Conservation (phyloP, 2,797 vertebrate genomes). For the Liparis tanakae region DNA sequence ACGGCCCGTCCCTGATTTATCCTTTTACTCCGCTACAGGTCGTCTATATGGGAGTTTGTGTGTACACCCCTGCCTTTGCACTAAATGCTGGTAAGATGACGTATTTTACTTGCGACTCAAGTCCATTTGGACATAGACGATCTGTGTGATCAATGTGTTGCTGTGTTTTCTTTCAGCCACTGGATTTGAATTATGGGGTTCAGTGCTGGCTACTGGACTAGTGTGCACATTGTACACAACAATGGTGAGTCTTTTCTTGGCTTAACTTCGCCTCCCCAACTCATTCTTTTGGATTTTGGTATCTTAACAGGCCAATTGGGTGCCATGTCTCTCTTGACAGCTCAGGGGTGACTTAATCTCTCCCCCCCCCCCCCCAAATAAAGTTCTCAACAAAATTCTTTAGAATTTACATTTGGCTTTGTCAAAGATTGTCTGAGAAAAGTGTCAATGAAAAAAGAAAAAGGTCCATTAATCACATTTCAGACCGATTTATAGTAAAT, state of each 20-base stretch:
- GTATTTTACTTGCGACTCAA: neutral
- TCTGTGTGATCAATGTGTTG: neutral
- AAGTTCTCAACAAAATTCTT: too few species aligned
- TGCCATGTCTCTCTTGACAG: neutral
- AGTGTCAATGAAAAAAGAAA: neutral
- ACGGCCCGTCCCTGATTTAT: neutral
- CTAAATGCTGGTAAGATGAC: constrained; percentile 87
- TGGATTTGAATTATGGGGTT: constrained; percentile 88
- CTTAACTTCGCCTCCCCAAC: too few species aligned
- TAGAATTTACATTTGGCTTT: neutral
- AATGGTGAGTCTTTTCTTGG: constrained; percentile 77
- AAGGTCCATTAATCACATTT: neutral
- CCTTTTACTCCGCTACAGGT: constrained; percentile 78
- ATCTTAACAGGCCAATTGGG: neutral
- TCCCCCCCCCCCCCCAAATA: too few species aligned
- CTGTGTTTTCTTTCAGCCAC: constrained; percentile 82
- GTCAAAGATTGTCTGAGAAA: neutral
- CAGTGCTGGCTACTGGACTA: constrained; percentile 86
- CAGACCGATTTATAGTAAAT: neutral
- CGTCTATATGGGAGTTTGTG: constrained; percentile 92
- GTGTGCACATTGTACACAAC: constrained; percentile 90
- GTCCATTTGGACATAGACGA: neutral
- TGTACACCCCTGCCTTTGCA: constrained; percentile 92
- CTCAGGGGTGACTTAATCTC: neutral
- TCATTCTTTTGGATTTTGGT: neutral